A percentile compares a stretch with the other conserved stretches of the same genome.
Conservation (phyloP, 2,797 vertebrate genomes). For the Hydrophis major region DNA sequence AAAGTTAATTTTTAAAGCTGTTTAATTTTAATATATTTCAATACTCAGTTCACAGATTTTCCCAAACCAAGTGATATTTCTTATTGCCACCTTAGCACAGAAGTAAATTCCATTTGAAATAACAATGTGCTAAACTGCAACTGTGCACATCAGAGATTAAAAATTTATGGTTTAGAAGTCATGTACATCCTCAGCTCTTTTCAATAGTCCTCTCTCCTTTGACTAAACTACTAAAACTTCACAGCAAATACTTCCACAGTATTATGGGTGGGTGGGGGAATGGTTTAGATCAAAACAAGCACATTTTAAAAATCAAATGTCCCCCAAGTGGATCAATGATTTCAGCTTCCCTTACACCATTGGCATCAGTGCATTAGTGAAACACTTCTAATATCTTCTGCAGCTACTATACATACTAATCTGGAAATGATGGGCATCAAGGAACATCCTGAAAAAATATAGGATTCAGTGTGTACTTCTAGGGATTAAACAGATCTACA, state of each 20-base stretch:
- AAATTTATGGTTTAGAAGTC: not conserved
- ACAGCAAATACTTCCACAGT: not conserved
- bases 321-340: not conserved
- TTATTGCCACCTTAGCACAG: not conserved
- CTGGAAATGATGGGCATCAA: not conserved
- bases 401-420: not conserved
- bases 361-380: not conserved
- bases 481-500: not conserved
- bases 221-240: not conserved
- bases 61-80: slow-evolving; percentile 1
- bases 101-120: not conserved
- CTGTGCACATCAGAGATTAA: not conserved
- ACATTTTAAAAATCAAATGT: not conserved
- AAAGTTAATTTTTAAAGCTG: not conserved
- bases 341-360: not conserved
- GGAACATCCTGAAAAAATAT: not conserved
- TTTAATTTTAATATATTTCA: not conserved
- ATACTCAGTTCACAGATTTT: not conserved
- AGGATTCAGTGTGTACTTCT: not conserved
- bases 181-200: not conserved
- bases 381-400: not conserved
- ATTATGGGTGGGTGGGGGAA: not conserved
- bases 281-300: not conserved
- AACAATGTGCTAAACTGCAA: not conserved
- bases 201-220: not conserved